Evolutionary conservation across 1,140 invertebrate genomes (phyloP).

Genomic region (Aphidius ervi): DNA sequence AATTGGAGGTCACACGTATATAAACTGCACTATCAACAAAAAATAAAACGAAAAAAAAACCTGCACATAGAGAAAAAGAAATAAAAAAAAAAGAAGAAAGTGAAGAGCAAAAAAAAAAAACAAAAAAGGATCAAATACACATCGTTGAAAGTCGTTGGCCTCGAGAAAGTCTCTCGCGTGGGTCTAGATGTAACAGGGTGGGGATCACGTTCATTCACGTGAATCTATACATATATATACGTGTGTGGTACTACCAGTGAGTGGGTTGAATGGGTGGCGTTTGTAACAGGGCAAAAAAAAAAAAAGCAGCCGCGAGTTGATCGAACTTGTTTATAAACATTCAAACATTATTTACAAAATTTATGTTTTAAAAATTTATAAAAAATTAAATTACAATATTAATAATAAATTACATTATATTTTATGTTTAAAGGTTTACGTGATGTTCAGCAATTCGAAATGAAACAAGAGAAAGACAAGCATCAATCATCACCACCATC

Average conservation of each 20-base stretch:
- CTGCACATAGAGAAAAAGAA: slow-evolving; percentile 3
- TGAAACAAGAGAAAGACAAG: slow-evolving; percentile 46
- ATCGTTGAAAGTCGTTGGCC: slow-evolving; percentile 10
- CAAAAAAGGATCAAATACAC: slow-evolving; percentile 14
- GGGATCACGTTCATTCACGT: no score
- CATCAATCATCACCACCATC: slow-evolving; percentile 44
- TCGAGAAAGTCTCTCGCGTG: slow-evolving; percentile 16
- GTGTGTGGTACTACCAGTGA: no score
- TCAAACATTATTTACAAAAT: no score
- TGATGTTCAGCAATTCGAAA: slow-evolving; percentile 33
- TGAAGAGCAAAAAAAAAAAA: slow-evolving; percentile 2
- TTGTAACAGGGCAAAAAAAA: no score
- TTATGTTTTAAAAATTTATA: no score
- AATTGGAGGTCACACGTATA: no score
- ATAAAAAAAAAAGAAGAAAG: not conserved
- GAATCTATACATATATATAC: no score
- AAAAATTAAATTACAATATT: no score
- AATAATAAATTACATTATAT: no score
- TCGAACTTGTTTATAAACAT: no score
- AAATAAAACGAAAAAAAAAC: slow-evolving; percentile 17
- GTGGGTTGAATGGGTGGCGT: no score
- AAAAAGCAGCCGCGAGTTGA: no score
- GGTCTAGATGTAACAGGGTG: not conserved
- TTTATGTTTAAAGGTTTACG: slow-evolving; percentile 25
- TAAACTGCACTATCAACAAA: slow-evolving; percentile 7